Base-by-base conservation (phyloP, 2,888 invertebrate genomes). In the Sphaerophoria rueppellii region DNA sequence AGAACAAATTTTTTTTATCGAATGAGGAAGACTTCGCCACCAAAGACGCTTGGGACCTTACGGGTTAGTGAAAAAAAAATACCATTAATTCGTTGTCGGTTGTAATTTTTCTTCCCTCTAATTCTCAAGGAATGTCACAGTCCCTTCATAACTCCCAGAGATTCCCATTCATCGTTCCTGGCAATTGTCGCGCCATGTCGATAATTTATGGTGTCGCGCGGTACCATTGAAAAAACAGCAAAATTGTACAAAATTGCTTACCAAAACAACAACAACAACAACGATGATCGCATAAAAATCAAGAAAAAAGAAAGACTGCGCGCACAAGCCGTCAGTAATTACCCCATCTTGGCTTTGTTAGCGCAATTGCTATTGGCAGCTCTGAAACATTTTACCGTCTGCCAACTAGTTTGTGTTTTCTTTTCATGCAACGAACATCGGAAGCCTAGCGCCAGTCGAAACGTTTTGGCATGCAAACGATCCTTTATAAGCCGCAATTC, bases 381-480 rank as follows among this genome's bases (percentile, higher is more conserved):
- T 24, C 24, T 50, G 35, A 60, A 54, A 63, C 37, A 67, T n/a
- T 57, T 48, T 67, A 35, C 54, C 14, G 43, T 57, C 70, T 60
- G 61, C 14, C 9, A 46, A 14, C 14, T 2, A 6, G 4, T n/a
- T 14, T 14, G 34, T 35, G 4, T 48, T 48, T n/a, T 9, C 12
- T 11, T 24, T 35, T 57, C 37, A 35, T 60, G 2, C 37, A 14
- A 61, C 32, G 58, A 69, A 55, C 34, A 81, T 85, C 85, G 85
- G 85, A 85, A 85, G 85, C 85, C 81, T 81, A 85, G 85, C 85
- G 85, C 85, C 85, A 85, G 85, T 77, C 58, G 70, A 16, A 63
- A 85, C 85, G 85, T 70, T 81, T 77, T 77, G 85, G 85, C 85
- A 85, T 85, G 85, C 85, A 85, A 85, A 85, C 73, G 61, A 73